Conservation (phyloP, 35 echinoderm and acorn worm species). For the Eucidaris tribuloides region DNA sequence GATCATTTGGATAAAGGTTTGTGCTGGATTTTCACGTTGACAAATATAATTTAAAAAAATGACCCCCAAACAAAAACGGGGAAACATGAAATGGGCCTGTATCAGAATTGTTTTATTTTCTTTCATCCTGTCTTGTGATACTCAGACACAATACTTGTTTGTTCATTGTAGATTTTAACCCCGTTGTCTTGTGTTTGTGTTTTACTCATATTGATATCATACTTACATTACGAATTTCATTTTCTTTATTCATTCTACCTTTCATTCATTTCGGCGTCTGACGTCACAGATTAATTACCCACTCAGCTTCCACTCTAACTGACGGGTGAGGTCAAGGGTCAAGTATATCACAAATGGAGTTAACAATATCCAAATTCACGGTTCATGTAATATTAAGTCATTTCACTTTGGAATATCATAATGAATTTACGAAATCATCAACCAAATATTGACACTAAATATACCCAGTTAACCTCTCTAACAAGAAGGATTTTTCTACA, state of each 20-base stretch:
- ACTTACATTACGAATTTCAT: background rate
- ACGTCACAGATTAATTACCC: background rate
- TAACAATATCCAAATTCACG: background rate
- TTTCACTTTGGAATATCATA: background rate
- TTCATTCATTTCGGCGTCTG: background rate
- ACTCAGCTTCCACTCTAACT: constrained; percentile 9
- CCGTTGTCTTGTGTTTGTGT: background rate
- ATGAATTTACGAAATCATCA: background rate
- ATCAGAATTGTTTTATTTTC: background rate
- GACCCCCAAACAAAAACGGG: too few species aligned
- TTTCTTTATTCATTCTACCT: background rate
- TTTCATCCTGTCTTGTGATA: background rate
- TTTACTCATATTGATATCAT: background rate
- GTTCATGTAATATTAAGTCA: background rate
- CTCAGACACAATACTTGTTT: background rate
- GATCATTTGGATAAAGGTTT: too few species aligned
- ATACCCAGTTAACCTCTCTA: background rate
- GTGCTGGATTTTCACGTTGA: too few species aligned
- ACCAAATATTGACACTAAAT: background rate
- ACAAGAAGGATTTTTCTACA: background rate
- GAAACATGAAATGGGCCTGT: too few species aligned
- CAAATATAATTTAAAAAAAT: too few species aligned
- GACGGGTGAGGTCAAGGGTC: constrained; percentile 19
- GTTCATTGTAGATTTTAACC: background rate
- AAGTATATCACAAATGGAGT: background rate